Evolutionary conservation across 2,888 invertebrate species (phyloP), one percentile per base, ranked within the genome.

Genomic region (Meandrusa payeni): DNA sequence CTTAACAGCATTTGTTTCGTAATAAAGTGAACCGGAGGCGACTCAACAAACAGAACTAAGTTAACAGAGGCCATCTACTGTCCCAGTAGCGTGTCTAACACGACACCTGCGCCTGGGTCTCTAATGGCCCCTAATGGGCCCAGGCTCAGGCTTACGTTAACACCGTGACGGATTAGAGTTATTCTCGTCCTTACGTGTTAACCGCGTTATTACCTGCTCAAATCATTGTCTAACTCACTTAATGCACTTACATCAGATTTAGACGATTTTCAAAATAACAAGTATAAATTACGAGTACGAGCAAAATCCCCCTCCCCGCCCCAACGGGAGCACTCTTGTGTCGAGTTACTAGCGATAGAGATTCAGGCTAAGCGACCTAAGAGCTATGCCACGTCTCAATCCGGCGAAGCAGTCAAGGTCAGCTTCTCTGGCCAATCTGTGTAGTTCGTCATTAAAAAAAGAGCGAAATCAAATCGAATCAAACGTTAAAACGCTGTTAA

Each of bases 81-180:
- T 67, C 65, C 63, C 77, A 69, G 79, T 73, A 77, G 82, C 82
- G 78, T 79, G 67, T 53, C 80, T 60, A 79, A 82, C 56, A 48
- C 61, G 55, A 52, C 59, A 65, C 73, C 82, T 80, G 80, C 82
- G 78, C 76, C 76, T 61, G 64, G 51, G 50, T 48, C 64, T 47
- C 44, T 44, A 44, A 44, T 44, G 44, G 59, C 51, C 62, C 61
- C 62, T 76, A 77, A 78, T 82, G 78, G 60, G 51, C 62, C 51
- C 59, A 41, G 55, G 55, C 58, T 60, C 68, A 65, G 70, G 68
- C 65, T 69, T 71, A 67, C 64, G 61, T 62, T 66, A 64, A 61
- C 57, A 61, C 65, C 70, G 52, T 64, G 59, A 60, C 66, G 50
- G 64, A 75, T 74, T 58, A 59, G 57, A 59, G 50, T 66, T 59